Conservation (phyloP, 2,797 vertebrate species). For the Mormyrops boulengeri region DNA sequence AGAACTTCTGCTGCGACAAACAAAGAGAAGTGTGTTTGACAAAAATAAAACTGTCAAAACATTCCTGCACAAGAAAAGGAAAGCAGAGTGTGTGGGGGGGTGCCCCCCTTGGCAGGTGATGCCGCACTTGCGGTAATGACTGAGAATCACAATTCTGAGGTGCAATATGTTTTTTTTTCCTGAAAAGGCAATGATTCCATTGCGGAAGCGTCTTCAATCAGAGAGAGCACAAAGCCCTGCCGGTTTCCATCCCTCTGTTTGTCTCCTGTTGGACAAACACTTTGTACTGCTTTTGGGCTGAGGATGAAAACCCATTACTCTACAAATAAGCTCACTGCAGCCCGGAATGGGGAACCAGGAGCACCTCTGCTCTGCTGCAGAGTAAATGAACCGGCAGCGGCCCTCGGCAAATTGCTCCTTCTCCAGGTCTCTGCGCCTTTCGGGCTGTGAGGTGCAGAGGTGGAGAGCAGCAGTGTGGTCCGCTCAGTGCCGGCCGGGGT, state of each 20-base stretch:
- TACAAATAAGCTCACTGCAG: neutral
- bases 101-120: neutral
- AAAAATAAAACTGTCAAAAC: neutral
- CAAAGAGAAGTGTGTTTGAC: neutral
- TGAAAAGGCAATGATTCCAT: neutral
- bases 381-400: neutral
- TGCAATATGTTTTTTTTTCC: neutral
- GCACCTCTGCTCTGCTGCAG: neutral
- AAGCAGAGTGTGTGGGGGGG: neutral
- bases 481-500: neutral
- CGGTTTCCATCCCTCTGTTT: neutral
- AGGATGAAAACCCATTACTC: slow-evolving; percentile 18
- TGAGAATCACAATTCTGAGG: slow-evolving; percentile 2
- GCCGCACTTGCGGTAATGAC: neutral
- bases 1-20: neutral
- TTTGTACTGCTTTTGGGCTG: neutral
- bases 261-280: neutral
- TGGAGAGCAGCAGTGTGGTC: neutral
- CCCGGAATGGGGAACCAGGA: neutral
- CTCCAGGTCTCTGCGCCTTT: neutral
- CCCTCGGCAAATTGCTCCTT: neutral
- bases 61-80: neutral
- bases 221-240: neutral
- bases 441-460: neutral
- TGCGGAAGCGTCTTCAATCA: slow-evolving; percentile 10